Percentiles rank a stretch among this genome's conserved stretches.
Conservation (phyloP, 2,797 vertebrate species). For the Hozukius guyotensis region DNA sequence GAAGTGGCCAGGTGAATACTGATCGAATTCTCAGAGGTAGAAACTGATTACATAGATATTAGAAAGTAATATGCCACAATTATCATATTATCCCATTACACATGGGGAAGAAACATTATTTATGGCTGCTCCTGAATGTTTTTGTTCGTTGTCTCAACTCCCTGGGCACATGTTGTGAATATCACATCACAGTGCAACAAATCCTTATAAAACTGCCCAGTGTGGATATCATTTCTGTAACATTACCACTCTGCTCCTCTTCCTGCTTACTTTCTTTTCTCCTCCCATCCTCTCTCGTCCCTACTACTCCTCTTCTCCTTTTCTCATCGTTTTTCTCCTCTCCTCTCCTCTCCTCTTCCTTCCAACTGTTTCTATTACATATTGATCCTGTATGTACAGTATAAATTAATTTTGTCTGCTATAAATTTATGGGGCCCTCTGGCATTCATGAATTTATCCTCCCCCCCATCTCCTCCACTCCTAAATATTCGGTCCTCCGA, state of each 20-base stretch:
- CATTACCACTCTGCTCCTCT: not conserved
- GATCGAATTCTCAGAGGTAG: not conserved
- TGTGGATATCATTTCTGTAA: slow-evolving; percentile 19
- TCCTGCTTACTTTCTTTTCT: not conserved
- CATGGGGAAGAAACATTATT: not conserved
- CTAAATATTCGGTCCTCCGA: slow-evolving; percentile 50
- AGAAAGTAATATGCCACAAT: slow-evolving; percentile 14
- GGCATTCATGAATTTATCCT: slow-evolving; percentile 55
- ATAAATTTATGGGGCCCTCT: slow-evolving; percentile 67
- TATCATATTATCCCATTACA: slow-evolving; percentile 2
- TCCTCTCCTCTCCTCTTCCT: not conserved
- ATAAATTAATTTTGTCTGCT: slow-evolving; percentile 62
- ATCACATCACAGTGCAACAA: not conserved
- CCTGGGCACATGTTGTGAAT: not conserved
- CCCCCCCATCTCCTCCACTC: slow-evolving; percentile 26
- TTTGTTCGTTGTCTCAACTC: not conserved
- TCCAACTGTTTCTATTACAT: slow-evolving; percentile 39
- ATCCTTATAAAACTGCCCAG: not conserved
- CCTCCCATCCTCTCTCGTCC: not conserved
- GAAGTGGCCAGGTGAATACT: slow-evolving; percentile 7
- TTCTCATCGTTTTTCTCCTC: not conserved
- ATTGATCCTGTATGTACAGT: slow-evolving; percentile 62
- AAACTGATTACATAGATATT: slow-evolving; percentile 19
- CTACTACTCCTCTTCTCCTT: not conserved
- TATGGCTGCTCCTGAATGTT: not conserved